These are phyloP conservation scores for Nyctibius grandis DNA, from an alignment of 2,797 vertebrate species.

Conservation along the genomic window DNA sequence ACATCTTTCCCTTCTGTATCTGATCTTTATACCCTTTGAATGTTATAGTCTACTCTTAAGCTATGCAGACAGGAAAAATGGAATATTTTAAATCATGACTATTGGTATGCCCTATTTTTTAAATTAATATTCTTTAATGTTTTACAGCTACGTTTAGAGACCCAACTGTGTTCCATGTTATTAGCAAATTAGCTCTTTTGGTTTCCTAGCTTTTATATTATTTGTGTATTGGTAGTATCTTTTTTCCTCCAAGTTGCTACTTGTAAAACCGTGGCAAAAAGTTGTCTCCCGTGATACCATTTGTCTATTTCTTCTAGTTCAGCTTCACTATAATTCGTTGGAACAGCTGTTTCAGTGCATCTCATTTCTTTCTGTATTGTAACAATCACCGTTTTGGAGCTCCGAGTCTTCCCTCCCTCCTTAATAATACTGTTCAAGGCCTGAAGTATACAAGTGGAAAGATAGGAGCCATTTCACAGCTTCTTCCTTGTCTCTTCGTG, in stretches of 20 bases:
- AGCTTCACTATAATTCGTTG: background rate
- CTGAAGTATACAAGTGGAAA: background rate
- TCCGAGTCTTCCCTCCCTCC: rapidly evolving
- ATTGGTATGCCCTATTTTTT: background rate
- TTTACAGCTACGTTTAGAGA: background rate
- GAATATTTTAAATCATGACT: background rate
- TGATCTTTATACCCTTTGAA: background rate
- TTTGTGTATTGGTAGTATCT: background rate
- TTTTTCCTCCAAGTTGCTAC: background rate
- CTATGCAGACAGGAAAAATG: background rate
- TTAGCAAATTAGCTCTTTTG: background rate
- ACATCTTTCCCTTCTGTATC: background rate
- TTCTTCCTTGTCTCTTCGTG: background rate
- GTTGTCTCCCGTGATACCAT: background rate
- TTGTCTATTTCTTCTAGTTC: background rate
- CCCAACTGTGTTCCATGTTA: background rate
- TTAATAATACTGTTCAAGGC: background rate
- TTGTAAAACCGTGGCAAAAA: background rate
- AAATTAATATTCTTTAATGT: background rate
- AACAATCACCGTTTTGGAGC: background rate
- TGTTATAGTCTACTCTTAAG: background rate
- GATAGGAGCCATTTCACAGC: background rate
- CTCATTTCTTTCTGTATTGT: background rate
- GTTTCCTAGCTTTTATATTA: background rate
- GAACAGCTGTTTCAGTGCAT: background rate